Base-by-base conservation (phyloP, 2,797 vertebrate genomes). In the Erethizon dorsatum region DNA sequence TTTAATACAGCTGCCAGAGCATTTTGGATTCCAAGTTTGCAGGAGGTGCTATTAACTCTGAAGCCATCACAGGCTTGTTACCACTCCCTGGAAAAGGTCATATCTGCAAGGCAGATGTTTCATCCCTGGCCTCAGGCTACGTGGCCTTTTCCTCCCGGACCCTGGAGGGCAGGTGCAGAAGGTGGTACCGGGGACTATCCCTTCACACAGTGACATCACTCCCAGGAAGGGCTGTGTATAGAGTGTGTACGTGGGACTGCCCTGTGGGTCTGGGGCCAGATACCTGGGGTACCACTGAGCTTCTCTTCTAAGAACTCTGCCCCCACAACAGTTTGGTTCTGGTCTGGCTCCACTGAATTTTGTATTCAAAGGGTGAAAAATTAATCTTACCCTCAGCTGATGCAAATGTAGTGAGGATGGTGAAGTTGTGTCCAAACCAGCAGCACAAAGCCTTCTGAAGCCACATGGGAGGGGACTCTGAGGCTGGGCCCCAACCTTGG, bases 1-100 rank as follows among this genome's bases (percentile, higher is more conserved):
- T 95, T 93, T 94, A 93, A 94, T 90, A 93, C 97, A 96, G 97
- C 97, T 97, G 96, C 94, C 41, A n/a, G 95, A 96, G 83, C 79
- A 73, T 6, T 90, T 96, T 86, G 71, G 88, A 92, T 94, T 96
- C 93, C 77, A 90, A 50, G 95, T 88, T 87, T 89, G 54, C 83
- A 69, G 95, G 92, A 94, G 77, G 80, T n/a, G 65, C 67, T 79
- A 0, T 93, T 90, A 88, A 93, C 90, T 95, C 93, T 41, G 41
- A 47, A 89, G 97, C 69, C 57, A 6, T 95, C 61, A 22, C 37
- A 63, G 92, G 63, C 96, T 88, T 47, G 75, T 92, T 92, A 47
- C 65, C 77, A 50, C 45, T 45, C 54, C 87, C 94, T 69, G 33
- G 88, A 86, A 88, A 57, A 18, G 28, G 75, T 47, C 41, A 4